Conservation (phyloP, 2,888 invertebrate species). For the Drosophila monieri region DNA sequence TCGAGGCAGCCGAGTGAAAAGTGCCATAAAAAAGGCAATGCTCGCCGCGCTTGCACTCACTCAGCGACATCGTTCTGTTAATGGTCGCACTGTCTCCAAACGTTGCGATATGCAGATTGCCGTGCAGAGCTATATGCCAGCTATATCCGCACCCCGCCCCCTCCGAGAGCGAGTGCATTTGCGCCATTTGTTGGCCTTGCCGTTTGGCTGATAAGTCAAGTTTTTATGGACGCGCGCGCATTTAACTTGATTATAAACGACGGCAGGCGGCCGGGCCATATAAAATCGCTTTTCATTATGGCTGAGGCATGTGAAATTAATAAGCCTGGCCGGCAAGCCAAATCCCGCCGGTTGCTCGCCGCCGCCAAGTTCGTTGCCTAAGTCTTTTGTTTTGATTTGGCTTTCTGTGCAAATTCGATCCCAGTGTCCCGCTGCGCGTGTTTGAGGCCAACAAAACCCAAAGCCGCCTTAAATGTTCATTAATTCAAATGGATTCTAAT, state of each 20-base stretch:
- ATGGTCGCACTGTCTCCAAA: constrained; percentile 66
- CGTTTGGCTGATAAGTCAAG: constrained; percentile 66
- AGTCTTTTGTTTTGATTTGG: constrained; percentile 73
- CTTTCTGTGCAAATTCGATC: constrained; percentile 10
- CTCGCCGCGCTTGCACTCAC: constrained; percentile 58
- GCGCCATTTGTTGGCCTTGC: constrained; percentile 65
- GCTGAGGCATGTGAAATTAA: constrained; percentile 71
- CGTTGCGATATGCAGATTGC: constrained; percentile 38
- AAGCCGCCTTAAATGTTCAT: constrained; percentile 69
- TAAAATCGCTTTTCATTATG: constrained; percentile 75
- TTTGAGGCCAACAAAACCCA: constrained; percentile 70
- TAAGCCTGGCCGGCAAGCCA: constrained; percentile 45
- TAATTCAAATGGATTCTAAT: constrained; percentile 78
- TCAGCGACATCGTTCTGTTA: constrained; percentile 74
- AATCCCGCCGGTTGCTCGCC: constrained; percentile 35
- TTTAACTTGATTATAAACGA: constrained; percentile 79
- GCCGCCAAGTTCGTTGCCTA: constrained; percentile 72
- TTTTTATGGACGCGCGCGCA: constrained; percentile 72
- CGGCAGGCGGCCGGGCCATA: constrained; percentile 72
- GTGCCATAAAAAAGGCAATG: constrained; percentile 76
- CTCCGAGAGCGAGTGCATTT: constrained; percentile 54
- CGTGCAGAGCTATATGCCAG: constrained; percentile 2
- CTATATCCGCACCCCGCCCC: constrained; percentile 1
- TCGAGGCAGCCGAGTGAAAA: constrained; percentile 63
- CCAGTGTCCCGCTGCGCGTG: constrained; percentile 50